phyloP scores from a whole-genome alignment of 1,140 invertebrate genomes.

The Drosophila nigrodunni region DNA sequence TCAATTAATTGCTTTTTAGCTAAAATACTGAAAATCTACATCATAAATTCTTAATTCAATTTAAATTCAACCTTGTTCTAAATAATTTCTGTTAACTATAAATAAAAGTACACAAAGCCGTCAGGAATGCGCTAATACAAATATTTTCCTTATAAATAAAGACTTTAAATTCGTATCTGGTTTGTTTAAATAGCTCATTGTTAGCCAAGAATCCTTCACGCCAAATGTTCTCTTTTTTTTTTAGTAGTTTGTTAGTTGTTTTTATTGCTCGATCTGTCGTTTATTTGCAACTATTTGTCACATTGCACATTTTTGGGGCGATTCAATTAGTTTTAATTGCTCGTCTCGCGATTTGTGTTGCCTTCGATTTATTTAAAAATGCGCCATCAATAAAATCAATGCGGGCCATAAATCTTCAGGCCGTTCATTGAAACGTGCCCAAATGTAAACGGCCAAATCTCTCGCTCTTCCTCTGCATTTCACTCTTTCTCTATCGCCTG shows the following conservation, averaged over 20 bases:
- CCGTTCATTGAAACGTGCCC: conserved; percentile 68
- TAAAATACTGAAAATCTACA: too few species aligned
- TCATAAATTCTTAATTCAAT: too few species aligned
- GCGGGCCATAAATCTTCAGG: conserved; percentile 75
- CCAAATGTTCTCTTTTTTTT: background rate
- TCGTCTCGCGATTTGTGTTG: conserved; percentile 25
- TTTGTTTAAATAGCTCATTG: conserved; percentile 1
- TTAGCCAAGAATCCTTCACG: background rate
- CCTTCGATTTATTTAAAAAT: conserved; percentile 71
- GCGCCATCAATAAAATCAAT: conserved; percentile 76
- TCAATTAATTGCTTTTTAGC: too few species aligned
- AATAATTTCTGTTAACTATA: too few species aligned
- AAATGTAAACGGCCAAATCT: conserved; percentile 55
- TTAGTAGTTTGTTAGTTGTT: background rate
- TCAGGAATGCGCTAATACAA: too few species aligned
- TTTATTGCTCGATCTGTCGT: conserved; percentile 15
- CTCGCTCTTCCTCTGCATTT: conserved; percentile 6
- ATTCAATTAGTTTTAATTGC: conserved; percentile 81
- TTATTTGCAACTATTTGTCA: conserved; percentile 45
- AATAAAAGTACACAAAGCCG: too few species aligned
- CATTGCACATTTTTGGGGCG: conserved; percentile 42
- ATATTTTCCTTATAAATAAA: too few species aligned
- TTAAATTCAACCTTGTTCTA: too few species aligned
- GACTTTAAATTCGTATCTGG: too few species aligned
- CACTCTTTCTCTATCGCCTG: conserved; percentile 15